Base-by-base conservation (phyloP, 2,888 invertebrate genomes). In the Blastobasis lacticolella region DNA sequence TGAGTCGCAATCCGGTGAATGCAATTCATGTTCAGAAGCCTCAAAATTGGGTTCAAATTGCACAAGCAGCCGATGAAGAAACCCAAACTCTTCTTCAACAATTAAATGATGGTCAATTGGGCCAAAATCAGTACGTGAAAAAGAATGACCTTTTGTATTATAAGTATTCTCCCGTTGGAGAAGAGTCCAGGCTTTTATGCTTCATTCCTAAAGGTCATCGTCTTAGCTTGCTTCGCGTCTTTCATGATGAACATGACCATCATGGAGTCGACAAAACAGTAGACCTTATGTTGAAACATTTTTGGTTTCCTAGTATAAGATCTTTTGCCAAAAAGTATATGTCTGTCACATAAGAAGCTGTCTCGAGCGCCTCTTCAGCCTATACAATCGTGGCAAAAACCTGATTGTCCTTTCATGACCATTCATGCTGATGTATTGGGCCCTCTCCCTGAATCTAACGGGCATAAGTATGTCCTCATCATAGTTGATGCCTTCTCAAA, bases 41-140 rank as follows among this genome's bases (percentile, higher is more conserved):
- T 2, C 50, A 45, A 1, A 62, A 60, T 10, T 60, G 58, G 59
- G 57, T 54, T 1, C 57, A 59, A 38, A 53, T 60, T 0, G 60
- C 61, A 2, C 59, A 64, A 41, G 9, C 50, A 3, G 57, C 53
- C 8, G 56, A 60, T 10, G 4, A 40, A 0, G 58, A 58, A 10
- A 57, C 60, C 0, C 51, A 10, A 6, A n/a, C 44, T 4, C 43
- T 59, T 0, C n/a, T 56, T 1, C 49, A 60, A 37, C 44, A 49
- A 38, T 36, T 62, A 9, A 9, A 37, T 0, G 46, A 56, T 8
- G 57, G 58, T 8, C 23, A 53, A 37, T 23, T 60, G 8, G 58
- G 60, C 49, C 0, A 1, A 8, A 8, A 6, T 42, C 4, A 4
- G 42, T 42, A 5, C 1, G 9, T 6, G 1, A n/a, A n/a, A n/a